These are phyloP conservation scores for Pachliopta kotzebuea DNA, from an alignment of 2,888 invertebrate species.

Conservation along the genomic window DNA sequence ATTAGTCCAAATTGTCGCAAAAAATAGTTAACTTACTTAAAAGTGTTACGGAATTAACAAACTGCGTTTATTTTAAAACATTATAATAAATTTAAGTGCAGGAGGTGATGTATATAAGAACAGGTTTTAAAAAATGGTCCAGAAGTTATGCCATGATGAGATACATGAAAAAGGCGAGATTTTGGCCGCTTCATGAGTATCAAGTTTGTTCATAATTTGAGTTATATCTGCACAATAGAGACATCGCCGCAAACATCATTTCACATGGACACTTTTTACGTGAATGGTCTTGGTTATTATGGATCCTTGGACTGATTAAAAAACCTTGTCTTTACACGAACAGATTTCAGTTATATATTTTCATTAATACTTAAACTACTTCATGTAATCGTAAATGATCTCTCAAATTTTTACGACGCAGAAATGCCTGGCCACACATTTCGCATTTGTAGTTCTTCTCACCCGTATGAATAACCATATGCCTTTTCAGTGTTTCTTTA, in stretches of 20 bases:
- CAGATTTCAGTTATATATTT: background rate
- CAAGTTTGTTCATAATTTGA: too few species aligned
- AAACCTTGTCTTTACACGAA: too few species aligned
- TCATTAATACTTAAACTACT: slow-evolving; percentile 39
- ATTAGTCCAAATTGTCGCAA: background rate
- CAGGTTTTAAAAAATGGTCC: background rate
- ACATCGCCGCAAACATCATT: too few species aligned
- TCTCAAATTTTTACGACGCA: slow-evolving; percentile 68
- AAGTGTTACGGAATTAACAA: background rate
- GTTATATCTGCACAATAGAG: too few species aligned
- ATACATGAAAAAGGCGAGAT: too few species aligned
- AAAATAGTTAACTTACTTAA: background rate
- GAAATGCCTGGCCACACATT: slow-evolving; percentile 73
- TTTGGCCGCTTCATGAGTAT: too few species aligned
- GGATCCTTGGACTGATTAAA: too few species aligned
- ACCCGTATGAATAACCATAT: slow-evolving; percentile 79
- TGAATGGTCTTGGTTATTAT: too few species aligned
- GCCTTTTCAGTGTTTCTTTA: slow-evolving; percentile 77
- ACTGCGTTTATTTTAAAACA: background rate
- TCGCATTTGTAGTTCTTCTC: slow-evolving; percentile 79
- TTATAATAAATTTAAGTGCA: background rate
- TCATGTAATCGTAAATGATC: slow-evolving; percentile 69
- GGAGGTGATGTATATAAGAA: background rate
- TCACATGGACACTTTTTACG: too few species aligned
- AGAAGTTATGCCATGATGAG: too few species aligned